These are phyloP conservation scores for Alauda arvensis DNA, from an alignment of 2,797 vertebrate species.

Conservation along the genomic window DNA sequence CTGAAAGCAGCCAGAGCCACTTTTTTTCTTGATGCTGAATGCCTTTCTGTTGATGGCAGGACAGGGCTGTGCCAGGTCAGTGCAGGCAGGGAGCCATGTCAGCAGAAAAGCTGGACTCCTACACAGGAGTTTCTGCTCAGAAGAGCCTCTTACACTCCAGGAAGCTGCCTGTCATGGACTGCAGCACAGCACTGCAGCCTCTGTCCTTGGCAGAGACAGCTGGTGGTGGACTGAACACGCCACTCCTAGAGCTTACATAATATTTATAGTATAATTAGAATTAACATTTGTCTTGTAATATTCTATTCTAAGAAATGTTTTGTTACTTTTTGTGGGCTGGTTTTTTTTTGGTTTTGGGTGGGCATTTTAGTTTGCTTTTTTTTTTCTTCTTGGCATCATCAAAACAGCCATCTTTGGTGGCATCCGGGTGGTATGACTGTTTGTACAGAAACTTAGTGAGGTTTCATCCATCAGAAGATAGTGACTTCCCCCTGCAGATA, in stretches of 20 bases:
- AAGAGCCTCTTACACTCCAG: neutral
- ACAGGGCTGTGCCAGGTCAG: neutral
- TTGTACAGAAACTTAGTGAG: conserved; percentile 63
- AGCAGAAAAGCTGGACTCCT: neutral
- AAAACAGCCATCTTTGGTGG: conserved; percentile 63
- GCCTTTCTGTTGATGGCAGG: neutral
- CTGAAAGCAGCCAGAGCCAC: neutral
- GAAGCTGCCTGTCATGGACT: fast-evolving
- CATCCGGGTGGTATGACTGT: conserved; percentile 69
- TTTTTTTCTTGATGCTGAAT: neutral
- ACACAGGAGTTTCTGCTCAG: fast-evolving
- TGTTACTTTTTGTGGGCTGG: neutral
- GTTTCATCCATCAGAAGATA: conserved; percentile 74
- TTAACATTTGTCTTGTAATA: neutral
- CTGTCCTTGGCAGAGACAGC: neutral
- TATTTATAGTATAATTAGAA: neutral
- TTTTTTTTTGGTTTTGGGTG: neutral
- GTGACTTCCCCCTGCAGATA: conserved; percentile 68
- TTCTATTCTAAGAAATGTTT: neutral
- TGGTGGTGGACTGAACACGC: fast-evolving
- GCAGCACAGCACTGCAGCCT: neutral
- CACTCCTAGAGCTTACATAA: neutral
- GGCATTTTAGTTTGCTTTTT: neutral
- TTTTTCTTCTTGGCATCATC: conserved; percentile 56
- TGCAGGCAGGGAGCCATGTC: fast-evolving